Conservation (phyloP, 2,888 invertebrate species). For the Marasmarcha lunaedactyla region DNA sequence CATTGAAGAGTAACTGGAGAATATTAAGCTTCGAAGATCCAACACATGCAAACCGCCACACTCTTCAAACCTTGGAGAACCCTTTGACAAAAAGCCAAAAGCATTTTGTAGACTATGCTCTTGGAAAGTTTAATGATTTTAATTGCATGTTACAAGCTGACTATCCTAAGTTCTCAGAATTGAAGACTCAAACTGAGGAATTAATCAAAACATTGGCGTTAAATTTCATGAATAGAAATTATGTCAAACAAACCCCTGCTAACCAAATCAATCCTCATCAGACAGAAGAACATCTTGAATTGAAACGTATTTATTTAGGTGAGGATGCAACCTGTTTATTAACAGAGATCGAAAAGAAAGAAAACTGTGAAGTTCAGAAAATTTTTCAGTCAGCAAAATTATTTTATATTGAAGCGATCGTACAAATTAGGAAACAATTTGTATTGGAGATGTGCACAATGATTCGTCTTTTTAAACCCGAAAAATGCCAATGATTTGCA, state of each 20-base stretch:
- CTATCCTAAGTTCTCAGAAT: slow-evolving; percentile 6
- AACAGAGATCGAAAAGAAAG: slow-evolving; percentile 6
- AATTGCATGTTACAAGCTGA: slow-evolving; percentile 8
- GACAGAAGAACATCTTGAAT: slow-evolving; percentile 7
- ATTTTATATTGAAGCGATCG: slow-evolving; percentile 8
- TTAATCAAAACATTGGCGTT: slow-evolving; percentile 7
- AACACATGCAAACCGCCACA: slow-evolving; percentile 8
- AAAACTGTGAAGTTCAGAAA: slow-evolving; percentile 7
- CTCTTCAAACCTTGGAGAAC: slow-evolving; percentile 7
- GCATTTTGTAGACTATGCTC: slow-evolving; percentile 8
- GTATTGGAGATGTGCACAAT: slow-evolving; percentile 8
- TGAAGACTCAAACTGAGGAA: slow-evolving; percentile 8
- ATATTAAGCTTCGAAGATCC: slow-evolving; percentile 8
- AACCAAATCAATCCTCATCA: slow-evolving; percentile 8
- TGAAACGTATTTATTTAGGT: slow-evolving; percentile 8
- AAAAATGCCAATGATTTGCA: slow-evolving; percentile 7
- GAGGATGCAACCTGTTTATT: slow-evolving; percentile 6
- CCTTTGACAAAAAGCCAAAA: slow-evolving; percentile 8
- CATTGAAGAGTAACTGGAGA: slow-evolving; percentile 9
- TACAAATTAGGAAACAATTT: slow-evolving; percentile 7
- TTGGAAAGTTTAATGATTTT: slow-evolving; percentile 7
- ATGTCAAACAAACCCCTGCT: slow-evolving; percentile 1
- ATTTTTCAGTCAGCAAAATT: slow-evolving; percentile 6
- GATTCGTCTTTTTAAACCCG: slow-evolving; percentile 7
- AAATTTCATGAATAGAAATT: slow-evolving; percentile 5